Percentiles rank a stretch among this genome's conserved stretches.
Conservation (phyloP, 2,797 vertebrate species). For the Pachyuromys duprasi region DNA sequence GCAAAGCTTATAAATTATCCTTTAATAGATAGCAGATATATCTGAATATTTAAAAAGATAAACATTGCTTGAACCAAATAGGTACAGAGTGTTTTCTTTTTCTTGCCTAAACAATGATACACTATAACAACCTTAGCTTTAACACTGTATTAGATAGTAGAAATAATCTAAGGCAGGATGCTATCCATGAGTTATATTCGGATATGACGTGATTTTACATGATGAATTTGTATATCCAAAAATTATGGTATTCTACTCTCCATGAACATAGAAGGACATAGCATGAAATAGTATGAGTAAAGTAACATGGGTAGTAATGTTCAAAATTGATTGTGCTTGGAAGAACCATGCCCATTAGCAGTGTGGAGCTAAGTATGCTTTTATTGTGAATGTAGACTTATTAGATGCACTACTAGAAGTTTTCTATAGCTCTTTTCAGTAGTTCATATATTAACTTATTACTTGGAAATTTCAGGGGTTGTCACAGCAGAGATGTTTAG, state of each 20-base stretch:
- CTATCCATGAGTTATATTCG: neutral
- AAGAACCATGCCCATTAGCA: constrained; percentile 18
- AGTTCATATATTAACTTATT: constrained; percentile 72
- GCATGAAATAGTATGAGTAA: neutral
- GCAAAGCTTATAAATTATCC: neutral
- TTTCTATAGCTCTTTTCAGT: constrained; percentile 30
- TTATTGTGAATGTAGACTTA: constrained; percentile 19
- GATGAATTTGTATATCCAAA: neutral
- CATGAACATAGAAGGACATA: neutral
- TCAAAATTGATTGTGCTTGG: neutral
- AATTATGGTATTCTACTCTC: neutral
- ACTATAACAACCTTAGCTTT: neutral
- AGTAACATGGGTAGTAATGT: constrained; percentile 49
- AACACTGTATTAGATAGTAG: neutral
- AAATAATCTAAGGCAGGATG: neutral
- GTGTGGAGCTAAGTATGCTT: neutral
- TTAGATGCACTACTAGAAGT: constrained; percentile 34
- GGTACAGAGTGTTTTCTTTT: neutral
- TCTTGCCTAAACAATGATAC: neutral
- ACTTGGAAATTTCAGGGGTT: constrained; percentile 91
- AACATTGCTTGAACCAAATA: neutral
- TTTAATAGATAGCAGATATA: neutral
- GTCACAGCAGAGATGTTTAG: constrained; percentile 99
- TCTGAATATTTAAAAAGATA: neutral
- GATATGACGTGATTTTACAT: neutral